Percentiles rank a stretch among this genome's conserved stretches.
These are phyloP conservation scores for Mugil cephalus DNA, from an alignment of 2,113 vertebrate species.

Conservation along the genomic window DNA sequence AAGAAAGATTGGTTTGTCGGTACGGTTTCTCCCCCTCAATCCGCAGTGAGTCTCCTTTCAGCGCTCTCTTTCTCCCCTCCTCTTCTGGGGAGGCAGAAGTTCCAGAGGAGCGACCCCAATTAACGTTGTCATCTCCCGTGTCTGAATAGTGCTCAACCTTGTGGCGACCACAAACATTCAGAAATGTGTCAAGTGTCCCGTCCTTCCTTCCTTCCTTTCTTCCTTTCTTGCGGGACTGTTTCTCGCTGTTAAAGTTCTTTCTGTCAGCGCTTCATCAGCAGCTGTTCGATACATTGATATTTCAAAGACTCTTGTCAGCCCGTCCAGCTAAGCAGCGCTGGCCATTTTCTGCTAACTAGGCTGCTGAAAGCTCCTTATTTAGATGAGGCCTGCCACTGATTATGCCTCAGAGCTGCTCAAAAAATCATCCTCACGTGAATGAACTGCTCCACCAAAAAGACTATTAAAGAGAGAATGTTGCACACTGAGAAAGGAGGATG, in stretches of 20 bases:
- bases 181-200: constrained; percentile 56
- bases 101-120: constrained; percentile 69
- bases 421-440: constrained; percentile 25
- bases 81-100: constrained; percentile 52
- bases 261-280: constrained; percentile 41
- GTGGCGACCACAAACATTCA: constrained; percentile 25
- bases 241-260: background rate
- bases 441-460: constrained; percentile 36
- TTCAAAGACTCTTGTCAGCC: constrained; percentile 39
- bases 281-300: constrained; percentile 35
- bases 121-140: constrained; percentile 50
- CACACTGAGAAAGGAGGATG: background rate
- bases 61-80: constrained; percentile 24
- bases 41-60: too few species aligned
- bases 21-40: constrained; percentile 10
- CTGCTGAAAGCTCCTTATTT: constrained; percentile 51
- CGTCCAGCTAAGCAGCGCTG: constrained; percentile 15
- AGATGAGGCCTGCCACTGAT: constrained; percentile 41
- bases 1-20: constrained; percentile 57
- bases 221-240: constrained; percentile 7
- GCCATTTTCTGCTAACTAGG: constrained; percentile 46
- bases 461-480: too few species aligned
- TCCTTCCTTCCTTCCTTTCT: constrained; percentile 21
- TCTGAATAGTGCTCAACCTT: constrained; percentile 49
- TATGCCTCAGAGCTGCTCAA: constrained; percentile 34